phyloP scores from a whole-genome alignment of 2,888 invertebrate species.

The Chirona hameri region DNA sequence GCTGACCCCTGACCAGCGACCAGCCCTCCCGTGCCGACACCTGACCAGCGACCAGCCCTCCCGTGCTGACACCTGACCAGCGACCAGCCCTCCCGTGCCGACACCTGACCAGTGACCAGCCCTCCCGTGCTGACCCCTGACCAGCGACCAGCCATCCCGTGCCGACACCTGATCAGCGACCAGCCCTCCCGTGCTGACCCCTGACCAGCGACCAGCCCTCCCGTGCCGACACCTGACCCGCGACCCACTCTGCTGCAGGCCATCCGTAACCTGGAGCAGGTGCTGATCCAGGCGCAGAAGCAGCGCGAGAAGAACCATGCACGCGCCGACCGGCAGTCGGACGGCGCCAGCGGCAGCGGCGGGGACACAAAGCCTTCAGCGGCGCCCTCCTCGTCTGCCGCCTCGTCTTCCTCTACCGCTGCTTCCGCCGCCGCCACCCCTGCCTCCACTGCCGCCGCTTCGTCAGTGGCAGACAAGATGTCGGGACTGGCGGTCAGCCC shows the following conservation, averaged over 20 bases:
- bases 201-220: conserved; percentile 61
- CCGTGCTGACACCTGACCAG: conserved; percentile 61
- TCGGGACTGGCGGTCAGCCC: background rate
- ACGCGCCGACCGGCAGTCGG: conserved; percentile 35
- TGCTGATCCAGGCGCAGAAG: conserved; percentile 72
- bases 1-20: too few relatives aligned
- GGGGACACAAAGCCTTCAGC: background rate
- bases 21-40: conserved; percentile 46
- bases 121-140: conserved; percentile 55
- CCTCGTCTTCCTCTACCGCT: background rate
- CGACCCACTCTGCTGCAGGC: conserved; percentile 52
- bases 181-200: conserved; percentile 47
- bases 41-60: conserved; percentile 65
- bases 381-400: background rate
- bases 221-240: conserved; percentile 61
- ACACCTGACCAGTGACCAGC: conserved; percentile 69
- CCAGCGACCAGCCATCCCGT: conserved; percentile 58
- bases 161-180: conserved; percentile 69
- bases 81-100: conserved; percentile 52
- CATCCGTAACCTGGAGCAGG: conserved; percentile 43
- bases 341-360: background rate
- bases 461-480: conserved; percentile 10
- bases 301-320: conserved; percentile 50
- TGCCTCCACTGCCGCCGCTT: background rate
- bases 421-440: conserved; percentile 23